Percentiles rank a stretch among this genome's conserved stretches.
Conservation (phyloP, 2,797 vertebrate genomes). For the Rhinoraja longicauda region DNA sequence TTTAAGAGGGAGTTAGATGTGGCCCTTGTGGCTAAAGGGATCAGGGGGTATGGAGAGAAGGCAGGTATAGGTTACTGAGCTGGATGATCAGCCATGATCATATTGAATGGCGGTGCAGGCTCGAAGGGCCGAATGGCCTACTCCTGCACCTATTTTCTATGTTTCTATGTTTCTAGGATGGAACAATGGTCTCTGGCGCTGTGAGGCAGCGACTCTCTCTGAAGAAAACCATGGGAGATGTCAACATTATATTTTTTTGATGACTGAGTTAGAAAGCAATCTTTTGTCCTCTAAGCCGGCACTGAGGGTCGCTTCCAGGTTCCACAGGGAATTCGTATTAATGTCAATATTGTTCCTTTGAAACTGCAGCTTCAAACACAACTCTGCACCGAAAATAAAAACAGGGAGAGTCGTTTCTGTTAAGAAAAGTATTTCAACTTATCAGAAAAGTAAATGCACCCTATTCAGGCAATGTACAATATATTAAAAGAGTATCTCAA, state of each 20-base stretch:
- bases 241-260: not conserved
- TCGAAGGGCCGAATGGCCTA: too few relatives aligned
- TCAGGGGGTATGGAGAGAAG: too few relatives aligned
- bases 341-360: not conserved
- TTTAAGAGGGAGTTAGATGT: too few relatives aligned
- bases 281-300: not conserved
- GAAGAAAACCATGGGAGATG: not conserved
- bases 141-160: too few relatives aligned
- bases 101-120: too few relatives aligned
- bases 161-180: too few relatives aligned
- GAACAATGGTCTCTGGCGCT: too few relatives aligned
- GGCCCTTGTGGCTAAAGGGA: too few relatives aligned
- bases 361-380: not conserved
- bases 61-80: too few relatives aligned
- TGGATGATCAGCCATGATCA: too few relatives aligned
- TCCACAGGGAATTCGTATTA: not conserved
- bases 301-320: not conserved
- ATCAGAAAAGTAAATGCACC: not conserved
- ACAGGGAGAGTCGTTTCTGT: not conserved
- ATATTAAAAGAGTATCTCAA: not conserved
- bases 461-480: not conserved
- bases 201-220: too few relatives aligned
- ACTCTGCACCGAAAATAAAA: not conserved
- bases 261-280: not conserved
- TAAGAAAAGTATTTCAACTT: not conserved